A percentile compares a stretch with the other conserved stretches of the same genome.
phyloP scores from a whole-genome alignment of 2,113 vertebrate genomes.

The Mobula hypostoma region DNA sequence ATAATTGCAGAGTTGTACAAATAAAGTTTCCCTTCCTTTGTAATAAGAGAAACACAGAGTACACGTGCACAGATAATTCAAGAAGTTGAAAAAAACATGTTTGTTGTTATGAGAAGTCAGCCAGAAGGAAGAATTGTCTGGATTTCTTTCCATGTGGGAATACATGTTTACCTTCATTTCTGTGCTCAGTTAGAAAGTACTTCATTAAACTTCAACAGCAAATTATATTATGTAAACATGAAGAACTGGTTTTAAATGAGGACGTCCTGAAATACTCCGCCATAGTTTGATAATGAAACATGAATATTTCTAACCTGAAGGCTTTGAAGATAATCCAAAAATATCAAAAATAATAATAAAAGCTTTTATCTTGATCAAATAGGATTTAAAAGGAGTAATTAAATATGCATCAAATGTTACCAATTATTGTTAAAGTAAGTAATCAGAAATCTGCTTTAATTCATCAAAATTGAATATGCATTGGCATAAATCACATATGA shows the following conservation, averaged over 20 bases:
- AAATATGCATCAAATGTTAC: not conserved
- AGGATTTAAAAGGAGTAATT: not conserved
- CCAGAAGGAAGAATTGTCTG: not conserved
- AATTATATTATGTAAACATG: not conserved
- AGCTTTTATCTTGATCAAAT: not conserved
- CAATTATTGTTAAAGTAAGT: not conserved
- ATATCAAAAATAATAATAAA: not conserved
- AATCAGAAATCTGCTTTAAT: not conserved
- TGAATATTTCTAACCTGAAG: not conserved
- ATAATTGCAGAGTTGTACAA: not conserved
- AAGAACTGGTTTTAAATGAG: not conserved
- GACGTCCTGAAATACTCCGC: not conserved
- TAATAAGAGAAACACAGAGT: not conserved
- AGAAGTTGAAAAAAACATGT: not conserved
- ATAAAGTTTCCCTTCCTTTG: not conserved
- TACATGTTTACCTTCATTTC: not conserved
- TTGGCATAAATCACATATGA: not conserved
- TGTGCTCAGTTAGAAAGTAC: not conserved
- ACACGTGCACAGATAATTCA: too few relatives aligned
- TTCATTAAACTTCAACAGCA: not conserved
- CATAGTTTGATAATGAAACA: not conserved
- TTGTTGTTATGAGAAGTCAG: not conserved
- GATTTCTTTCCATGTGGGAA: not conserved
- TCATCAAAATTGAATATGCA: not conserved
- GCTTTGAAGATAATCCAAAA: not conserved